phyloP scores from a whole-genome alignment of 2,113 vertebrate genomes.

The Passer montanus region DNA sequence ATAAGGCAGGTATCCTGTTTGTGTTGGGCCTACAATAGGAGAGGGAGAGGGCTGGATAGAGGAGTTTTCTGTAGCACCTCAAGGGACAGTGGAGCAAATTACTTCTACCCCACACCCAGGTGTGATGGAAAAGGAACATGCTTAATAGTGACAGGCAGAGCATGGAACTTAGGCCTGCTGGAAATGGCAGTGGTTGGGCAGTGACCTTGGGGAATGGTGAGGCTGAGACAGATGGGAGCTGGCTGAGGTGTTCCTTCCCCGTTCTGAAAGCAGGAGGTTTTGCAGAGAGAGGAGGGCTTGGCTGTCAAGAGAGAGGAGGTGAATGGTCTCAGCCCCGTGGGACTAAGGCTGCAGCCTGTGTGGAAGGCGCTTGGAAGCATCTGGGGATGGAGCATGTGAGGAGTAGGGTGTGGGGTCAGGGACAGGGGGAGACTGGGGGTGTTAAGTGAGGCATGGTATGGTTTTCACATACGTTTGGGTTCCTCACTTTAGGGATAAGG shows the following conservation, averaged over 20 bases:
- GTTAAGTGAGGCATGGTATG: background rate
- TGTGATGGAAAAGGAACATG: background rate
- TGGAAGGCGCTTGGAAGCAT: background rate
- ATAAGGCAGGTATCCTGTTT: background rate
- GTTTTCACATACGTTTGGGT: background rate
- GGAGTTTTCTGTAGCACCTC: background rate
- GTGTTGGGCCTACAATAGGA: background rate
- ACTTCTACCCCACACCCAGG: background rate
- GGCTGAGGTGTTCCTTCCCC: background rate
- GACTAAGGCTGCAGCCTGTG: background rate
- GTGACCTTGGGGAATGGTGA: background rate
- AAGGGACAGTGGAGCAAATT: background rate
- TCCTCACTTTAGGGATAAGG: background rate
- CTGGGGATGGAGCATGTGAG: background rate
- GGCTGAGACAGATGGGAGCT: background rate
- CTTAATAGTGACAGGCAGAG: background rate
- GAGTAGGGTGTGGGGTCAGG: no score
- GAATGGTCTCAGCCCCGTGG: background rate
- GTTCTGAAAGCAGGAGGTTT: background rate
- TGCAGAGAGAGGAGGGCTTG: background rate
- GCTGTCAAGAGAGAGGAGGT: background rate
- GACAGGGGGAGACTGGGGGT: accelerated
- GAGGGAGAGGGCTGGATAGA: background rate
- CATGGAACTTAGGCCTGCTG: background rate
- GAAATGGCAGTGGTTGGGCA: background rate